Conservation (phyloP, 2,113 vertebrate genomes). For the Gadus chalcogrammus region DNA sequence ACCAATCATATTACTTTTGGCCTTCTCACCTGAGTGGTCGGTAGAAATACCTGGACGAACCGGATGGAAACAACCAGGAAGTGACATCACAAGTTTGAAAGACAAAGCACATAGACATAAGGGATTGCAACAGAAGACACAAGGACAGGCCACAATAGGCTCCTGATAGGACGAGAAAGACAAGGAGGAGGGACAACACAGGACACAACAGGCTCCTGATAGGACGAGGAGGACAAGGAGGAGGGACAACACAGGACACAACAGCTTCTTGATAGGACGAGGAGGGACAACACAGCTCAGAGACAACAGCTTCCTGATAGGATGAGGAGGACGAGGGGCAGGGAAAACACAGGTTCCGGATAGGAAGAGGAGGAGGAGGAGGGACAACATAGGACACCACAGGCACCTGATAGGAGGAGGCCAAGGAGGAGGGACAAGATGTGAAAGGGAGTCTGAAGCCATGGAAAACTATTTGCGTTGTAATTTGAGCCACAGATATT, state of each 20-base stretch:
- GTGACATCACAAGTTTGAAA: no score
- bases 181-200: slow-evolving; percentile 19
- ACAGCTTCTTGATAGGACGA: slow-evolving; percentile 17
- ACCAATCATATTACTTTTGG: slow-evolving; percentile 4
- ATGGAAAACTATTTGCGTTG: background rate
- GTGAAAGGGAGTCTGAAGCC: slow-evolving; percentile 20
- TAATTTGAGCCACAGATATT: no score
- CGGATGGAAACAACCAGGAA: slow-evolving; percentile 62
- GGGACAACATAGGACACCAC: slow-evolving; percentile 28
- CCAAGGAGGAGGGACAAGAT: background rate
- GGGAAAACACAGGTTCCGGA: slow-evolving; percentile 8
- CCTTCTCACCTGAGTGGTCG: slow-evolving; percentile 74
- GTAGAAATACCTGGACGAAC: slow-evolving; percentile 71
- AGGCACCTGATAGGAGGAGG: slow-evolving; percentile 7
- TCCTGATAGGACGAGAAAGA: slow-evolving; percentile 15
- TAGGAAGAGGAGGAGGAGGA: background rate
- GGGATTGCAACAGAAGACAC: no score
- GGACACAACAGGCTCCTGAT: slow-evolving; percentile 23
- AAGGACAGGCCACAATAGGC: no score
- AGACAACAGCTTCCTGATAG: slow-evolving; percentile 21
- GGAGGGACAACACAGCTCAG: slow-evolving; percentile 15
- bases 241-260: slow-evolving; percentile 13
- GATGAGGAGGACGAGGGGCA: background rate
- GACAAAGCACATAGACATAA: no score
- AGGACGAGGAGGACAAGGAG: background rate